These are phyloP conservation scores for Caenorhabditis afra DNA, from an alignment of 2,888 invertebrate species.

Conservation along the genomic window DNA sequence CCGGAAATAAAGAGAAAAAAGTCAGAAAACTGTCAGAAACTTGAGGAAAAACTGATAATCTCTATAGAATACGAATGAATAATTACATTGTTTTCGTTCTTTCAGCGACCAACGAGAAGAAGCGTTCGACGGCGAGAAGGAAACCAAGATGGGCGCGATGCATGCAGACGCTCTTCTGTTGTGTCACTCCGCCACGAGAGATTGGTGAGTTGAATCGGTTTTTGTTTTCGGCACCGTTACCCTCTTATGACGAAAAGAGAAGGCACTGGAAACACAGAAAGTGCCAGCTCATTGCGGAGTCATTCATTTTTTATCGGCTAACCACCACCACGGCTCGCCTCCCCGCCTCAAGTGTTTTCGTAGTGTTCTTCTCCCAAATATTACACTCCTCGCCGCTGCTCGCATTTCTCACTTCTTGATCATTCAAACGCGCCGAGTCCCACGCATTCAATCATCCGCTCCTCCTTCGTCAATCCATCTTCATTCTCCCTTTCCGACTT, in stretches of 20 bases:
- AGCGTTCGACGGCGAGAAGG: constrained; percentile 80
- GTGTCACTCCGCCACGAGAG: constrained; percentile 84
- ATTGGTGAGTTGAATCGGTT: constrained; percentile 54
- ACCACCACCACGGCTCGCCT: not conserved
- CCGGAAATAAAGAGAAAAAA: not conserved
- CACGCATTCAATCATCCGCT: no score
- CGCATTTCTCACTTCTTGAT: not conserved
- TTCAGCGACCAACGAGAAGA: constrained; percentile 54
- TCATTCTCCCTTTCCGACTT: not conserved
- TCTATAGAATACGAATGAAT: no score
- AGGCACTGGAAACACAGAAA: no score
- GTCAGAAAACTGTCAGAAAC: constrained; percentile 6
- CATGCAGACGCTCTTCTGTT: constrained; percentile 90
- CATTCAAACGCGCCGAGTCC: no score
- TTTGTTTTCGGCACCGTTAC: not conserved
- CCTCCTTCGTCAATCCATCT: not conserved
- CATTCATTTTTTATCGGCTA: constrained; percentile 10
- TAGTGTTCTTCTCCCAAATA: constrained; percentile 26
- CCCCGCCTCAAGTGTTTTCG: constrained; percentile 2
- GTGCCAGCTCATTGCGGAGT: not conserved
- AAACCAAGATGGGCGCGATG: constrained; percentile 86
- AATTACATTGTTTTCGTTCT: not conserved
- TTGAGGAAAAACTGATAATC: not conserved
- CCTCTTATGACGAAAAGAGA: not conserved
- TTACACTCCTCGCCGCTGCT: constrained; percentile 20